phyloP scores from a whole-genome alignment of 2,113 vertebrate genomes.

The Thalassoma bifasciatum region DNA sequence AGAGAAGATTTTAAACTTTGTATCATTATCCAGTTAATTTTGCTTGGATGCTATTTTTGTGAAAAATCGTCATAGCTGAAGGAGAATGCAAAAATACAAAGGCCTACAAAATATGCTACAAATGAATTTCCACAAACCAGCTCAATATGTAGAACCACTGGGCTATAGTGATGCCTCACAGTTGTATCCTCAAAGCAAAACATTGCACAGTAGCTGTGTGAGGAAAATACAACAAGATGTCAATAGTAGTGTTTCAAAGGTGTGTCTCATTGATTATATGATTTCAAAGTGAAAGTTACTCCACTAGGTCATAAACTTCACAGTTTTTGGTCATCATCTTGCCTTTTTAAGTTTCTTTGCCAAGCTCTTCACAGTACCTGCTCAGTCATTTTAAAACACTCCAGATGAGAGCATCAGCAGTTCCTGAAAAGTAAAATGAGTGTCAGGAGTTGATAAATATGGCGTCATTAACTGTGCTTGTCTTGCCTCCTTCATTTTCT shows the following conservation, averaged over 20 bases:
- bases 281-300: neutral
- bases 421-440: slow-evolving; percentile 40
- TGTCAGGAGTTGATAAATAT: slow-evolving; percentile 42
- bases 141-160: too few species aligned
- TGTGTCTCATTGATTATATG: neutral
- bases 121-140: too few species aligned
- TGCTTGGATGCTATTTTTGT: neutral
- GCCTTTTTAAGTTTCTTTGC: slow-evolving; percentile 31
- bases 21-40: neutral
- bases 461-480: slow-evolving; percentile 48
- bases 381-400: slow-evolving; percentile 17
- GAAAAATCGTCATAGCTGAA: too few species aligned
- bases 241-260: neutral
- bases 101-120: too few species aligned
- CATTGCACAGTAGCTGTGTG: too few species aligned
- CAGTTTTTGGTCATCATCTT: slow-evolving; percentile 10
- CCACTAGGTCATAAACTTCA: neutral
- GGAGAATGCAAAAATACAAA: too few species aligned
- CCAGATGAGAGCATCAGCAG: slow-evolving; percentile 24
- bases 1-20: neutral
- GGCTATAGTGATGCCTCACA: too few species aligned
- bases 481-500: slow-evolving; percentile 20
- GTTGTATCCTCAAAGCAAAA: too few species aligned
- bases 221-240: too few species aligned
- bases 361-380: slow-evolving; percentile 9